Percentiles rank a stretch among this genome's conserved stretches.
Evolutionary conservation across 2,797 vertebrate genomes (phyloP).

Genomic region (Parauchenoglanis ngamensis): DNA sequence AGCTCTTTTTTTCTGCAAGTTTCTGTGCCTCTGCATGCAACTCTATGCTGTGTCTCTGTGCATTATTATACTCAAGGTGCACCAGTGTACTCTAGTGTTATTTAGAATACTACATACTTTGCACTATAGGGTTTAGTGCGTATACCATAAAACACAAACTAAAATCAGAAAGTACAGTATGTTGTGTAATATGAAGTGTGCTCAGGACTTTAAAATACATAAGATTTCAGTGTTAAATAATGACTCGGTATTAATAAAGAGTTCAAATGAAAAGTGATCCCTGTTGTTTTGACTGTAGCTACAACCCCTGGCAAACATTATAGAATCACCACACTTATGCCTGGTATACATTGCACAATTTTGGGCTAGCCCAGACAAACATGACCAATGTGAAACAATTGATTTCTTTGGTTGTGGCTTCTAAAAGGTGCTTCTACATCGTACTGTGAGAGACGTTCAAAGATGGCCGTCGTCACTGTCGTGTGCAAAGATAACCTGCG

Average conservation of each 20-base stretch:
- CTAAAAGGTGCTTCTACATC: too few species aligned
- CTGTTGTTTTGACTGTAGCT: constrained; percentile 12
- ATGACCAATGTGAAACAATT: too few species aligned
- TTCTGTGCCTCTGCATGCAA: constrained; percentile 58
- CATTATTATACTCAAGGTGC: constrained; percentile 66
- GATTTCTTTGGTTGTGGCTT: too few species aligned
- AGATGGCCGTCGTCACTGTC: too few species aligned
- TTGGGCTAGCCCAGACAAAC: too few species aligned
- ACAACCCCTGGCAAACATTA: too few species aligned
- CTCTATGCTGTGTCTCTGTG: constrained; percentile 72
- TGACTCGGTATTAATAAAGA: constrained; percentile 71
- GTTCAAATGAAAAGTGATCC: constrained; percentile 50
- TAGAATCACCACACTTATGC: too few species aligned
- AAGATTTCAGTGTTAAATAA: constrained; percentile 64
- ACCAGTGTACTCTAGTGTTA: constrained; percentile 64
- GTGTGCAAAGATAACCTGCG: too few species aligned
- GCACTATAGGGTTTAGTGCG: constrained; percentile 59
- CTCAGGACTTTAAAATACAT: constrained; percentile 77
- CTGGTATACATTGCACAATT: too few species aligned
- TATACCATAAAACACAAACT: constrained; percentile 63
- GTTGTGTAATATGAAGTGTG: constrained; percentile 75
- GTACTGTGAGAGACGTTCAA: too few species aligned
- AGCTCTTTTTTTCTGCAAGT: constrained; percentile 65
- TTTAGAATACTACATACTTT: constrained; percentile 65
- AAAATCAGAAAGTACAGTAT: constrained; percentile 69